Evolutionary conservation across 2,797 vertebrate species (phyloP), one percentile per base, ranked within the genome.

Genomic region (Anguilla pacifica): DNA sequence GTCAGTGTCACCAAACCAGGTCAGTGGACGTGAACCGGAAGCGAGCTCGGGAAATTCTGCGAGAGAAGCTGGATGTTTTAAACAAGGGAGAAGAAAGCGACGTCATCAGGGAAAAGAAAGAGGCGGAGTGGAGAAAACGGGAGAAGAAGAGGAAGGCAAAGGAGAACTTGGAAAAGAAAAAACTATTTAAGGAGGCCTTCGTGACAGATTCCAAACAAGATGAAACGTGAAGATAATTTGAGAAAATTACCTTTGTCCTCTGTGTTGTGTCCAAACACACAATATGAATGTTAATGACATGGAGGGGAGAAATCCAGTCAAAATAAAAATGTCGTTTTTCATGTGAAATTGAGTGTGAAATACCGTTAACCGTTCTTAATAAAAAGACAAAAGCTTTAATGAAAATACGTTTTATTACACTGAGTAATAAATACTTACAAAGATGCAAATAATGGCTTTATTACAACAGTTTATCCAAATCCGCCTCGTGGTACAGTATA

Each of bases 1-100:
- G 91, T 19, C 94, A 99, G 98, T 99, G 98, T 89, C 98, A 99
- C 91, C 97, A 99, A 93, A 99, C 98, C 5, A 95, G 98, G 92
- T 99, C 98, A 2, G 91, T 97, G 83, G 97, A 98, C 51, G 93
- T 92, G 57, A 99, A 99, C 94, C 93, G 98, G 85, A 97, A 97
- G 90, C 96, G 95, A 31, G 98, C 98, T 74, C 95, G 98, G 89
- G 95, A 95, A 46, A 98, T 99, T 88, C 94, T 99, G 90, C 97
- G 95, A 55, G 95, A 97, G 91, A 99, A 98, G 89, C 95, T 99
- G 46, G 98, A 99, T 70, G 25, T 98, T 35, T 93, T 95, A 79
- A 96, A 96, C 89, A 98, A 97, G 89, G 98, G 98, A n/a, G 96
- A 97, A 88, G 91, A 95, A 28, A 98, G 98, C 85, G 95, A 96